These are phyloP conservation scores for Rhabdomys pumilio DNA, from an alignment of 2,797 vertebrate species.

Conservation along the genomic window DNA sequence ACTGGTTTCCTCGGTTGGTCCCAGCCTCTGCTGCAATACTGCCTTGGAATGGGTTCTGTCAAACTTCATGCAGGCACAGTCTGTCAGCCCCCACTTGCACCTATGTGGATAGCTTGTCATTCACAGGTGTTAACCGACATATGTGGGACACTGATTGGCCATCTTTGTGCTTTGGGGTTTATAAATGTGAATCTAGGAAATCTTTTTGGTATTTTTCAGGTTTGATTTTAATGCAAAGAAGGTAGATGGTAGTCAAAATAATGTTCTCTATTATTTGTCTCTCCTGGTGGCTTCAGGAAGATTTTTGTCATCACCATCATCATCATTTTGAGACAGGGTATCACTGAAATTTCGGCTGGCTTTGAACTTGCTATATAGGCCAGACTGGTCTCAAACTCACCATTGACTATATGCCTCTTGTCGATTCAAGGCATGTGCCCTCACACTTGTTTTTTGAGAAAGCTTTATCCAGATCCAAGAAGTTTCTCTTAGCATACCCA, in stretches of 20 bases:
- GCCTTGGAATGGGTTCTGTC: background rate
- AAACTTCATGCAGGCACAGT: too few species aligned
- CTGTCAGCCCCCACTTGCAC: too few species aligned
- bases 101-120: background rate
- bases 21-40: background rate
- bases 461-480: background rate
- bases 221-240: background rate
- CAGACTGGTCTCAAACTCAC: background rate
- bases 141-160: too few species aligned
- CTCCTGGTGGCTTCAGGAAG: background rate
- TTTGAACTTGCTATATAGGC: background rate
- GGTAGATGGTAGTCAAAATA: background rate
- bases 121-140: background rate
- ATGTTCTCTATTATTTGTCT: background rate
- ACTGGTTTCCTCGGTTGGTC: background rate
- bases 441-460: background rate
- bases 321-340: background rate
- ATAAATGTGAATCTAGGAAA: background rate
- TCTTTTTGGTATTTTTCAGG: background rate
- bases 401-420: background rate
- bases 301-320: background rate
- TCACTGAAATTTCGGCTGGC: background rate
- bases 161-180: background rate
- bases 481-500: background rate
- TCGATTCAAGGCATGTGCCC: too few species aligned